Percentiles rank a stretch among this genome's conserved stretches.
phyloP scores from a whole-genome alignment of 2,113 vertebrate species.

The Cacatua alba region DNA sequence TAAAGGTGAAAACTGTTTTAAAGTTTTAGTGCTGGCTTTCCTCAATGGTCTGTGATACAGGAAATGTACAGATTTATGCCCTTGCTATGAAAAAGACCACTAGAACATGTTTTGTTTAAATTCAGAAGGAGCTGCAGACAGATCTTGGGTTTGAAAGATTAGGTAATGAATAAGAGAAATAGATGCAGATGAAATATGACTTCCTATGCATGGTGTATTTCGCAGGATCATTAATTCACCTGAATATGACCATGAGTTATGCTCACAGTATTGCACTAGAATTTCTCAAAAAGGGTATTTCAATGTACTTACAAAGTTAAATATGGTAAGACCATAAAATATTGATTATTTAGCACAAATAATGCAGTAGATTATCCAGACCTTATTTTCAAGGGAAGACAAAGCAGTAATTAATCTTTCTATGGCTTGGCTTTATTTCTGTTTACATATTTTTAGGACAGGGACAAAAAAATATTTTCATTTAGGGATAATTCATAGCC shows the following conservation, averaged over 20 bases:
- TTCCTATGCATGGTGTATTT: conserved; percentile 62
- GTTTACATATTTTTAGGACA: background rate
- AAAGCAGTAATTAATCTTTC: conserved; percentile 70
- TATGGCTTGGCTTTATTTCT: conserved; percentile 59
- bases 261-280: conserved; percentile 59
- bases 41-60: background rate
- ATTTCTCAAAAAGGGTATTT: conserved; percentile 70
- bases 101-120: conserved; percentile 64
- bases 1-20: background rate
- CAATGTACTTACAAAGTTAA: conserved; percentile 70
- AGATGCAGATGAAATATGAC: conserved; percentile 70
- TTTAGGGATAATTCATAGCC: conserved; percentile 24
- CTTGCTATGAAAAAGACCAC: conserved; percentile 1
- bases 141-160: conserved; percentile 60
- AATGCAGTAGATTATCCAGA: conserved; percentile 58
- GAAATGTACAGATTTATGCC: conserved; percentile 37
- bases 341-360: conserved; percentile 74
- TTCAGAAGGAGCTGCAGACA: conserved; percentile 46
- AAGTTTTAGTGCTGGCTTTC: background rate
- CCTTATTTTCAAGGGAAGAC: conserved; percentile 71
- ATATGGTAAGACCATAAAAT: conserved; percentile 70
- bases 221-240: conserved; percentile 73
- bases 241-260: conserved; percentile 69
- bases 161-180: conserved; percentile 72
- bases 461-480: background rate